These are phyloP conservation scores for Synaphobranchus kaupii DNA, from an alignment of 2,797 vertebrate genomes.

Conservation along the genomic window DNA sequence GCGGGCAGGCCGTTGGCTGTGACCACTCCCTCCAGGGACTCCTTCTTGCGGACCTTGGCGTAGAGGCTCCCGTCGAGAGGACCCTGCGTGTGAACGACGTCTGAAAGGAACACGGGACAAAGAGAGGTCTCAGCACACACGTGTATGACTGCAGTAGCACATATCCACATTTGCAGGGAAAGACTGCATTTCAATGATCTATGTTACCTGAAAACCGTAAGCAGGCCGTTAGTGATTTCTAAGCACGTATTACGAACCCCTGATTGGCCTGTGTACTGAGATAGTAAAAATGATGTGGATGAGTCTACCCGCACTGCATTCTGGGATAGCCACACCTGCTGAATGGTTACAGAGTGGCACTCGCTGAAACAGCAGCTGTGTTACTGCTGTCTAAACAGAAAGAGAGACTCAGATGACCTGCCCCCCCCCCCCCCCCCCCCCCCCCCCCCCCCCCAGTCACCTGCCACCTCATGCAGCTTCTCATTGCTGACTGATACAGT, in stretches of 20 bases:
- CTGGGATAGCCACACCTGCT: constrained; percentile 13
- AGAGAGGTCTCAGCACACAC: background rate
- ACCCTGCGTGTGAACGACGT: constrained; percentile 90
- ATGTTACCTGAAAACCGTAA: background rate
- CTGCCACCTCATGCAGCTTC: background rate
- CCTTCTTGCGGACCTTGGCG: constrained; percentile 92
- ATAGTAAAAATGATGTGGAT: constrained; percentile 56
- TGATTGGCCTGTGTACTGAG: background rate
- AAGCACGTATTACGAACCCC: background rate
- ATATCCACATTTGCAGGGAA: background rate
- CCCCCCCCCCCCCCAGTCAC: background rate
- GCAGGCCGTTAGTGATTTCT: background rate
- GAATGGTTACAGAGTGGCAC: background rate
- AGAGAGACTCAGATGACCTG: background rate
- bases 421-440: background rate
- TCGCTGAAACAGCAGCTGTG: background rate
- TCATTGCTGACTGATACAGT: background rate
- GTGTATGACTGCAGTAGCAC: background rate
- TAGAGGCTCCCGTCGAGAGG: constrained; percentile 95
- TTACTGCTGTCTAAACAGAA: background rate
- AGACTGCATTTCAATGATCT: background rate
- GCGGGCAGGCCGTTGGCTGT: constrained; percentile 76
- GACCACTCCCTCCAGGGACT: constrained; percentile 85
- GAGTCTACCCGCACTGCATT: constrained; percentile 34
- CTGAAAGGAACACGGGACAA: constrained; percentile 53